Percentiles rank a stretch among this genome's conserved stretches.
Conservation (phyloP, 1,140 invertebrate species). For the Philaenus spumarius region DNA sequence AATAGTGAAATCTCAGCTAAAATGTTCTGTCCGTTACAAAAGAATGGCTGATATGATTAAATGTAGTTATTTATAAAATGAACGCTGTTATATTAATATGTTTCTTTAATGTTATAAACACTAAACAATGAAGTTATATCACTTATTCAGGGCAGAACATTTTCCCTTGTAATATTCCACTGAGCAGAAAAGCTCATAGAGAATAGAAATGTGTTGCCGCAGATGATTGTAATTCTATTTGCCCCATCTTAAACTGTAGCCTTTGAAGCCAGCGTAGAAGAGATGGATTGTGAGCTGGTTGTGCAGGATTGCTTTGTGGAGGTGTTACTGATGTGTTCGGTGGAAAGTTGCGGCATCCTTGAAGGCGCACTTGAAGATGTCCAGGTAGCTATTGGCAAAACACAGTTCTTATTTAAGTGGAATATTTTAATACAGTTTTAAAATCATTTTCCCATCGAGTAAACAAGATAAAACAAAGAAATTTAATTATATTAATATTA, state of each 20-base stretch:
- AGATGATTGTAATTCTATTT: slow-evolving; percentile 94
- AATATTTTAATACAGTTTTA: no score
- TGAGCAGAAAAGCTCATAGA: slow-evolving; percentile 46
- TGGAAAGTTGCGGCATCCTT: slow-evolving; percentile 74
- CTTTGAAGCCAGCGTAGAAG: slow-evolving; percentile 85
- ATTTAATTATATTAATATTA: no score
- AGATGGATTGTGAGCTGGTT: slow-evolving; percentile 22
- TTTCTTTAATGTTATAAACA: no score
- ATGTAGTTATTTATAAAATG: no score
- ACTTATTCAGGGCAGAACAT: no score
- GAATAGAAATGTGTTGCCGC: slow-evolving; percentile 83
- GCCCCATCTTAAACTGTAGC: slow-evolving; percentile 95
- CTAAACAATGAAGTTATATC: no score
- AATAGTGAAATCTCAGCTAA: no score
- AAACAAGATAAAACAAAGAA: no score
- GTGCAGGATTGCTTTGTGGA: slow-evolving; percentile 1
- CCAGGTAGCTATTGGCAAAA: slow-evolving; percentile 66
- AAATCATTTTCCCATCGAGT: no score
- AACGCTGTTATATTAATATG: no score
- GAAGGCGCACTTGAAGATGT: slow-evolving; percentile 82
- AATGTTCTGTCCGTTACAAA: no score
- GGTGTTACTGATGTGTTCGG: slow-evolving; percentile 37
- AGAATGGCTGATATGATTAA: no score
- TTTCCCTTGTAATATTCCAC: slow-evolving; percentile 11
- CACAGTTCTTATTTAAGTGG: slow-evolving; percentile 27